Conservation (phyloP, 2,888 invertebrate species). For the Plemyria rubiginata region DNA sequence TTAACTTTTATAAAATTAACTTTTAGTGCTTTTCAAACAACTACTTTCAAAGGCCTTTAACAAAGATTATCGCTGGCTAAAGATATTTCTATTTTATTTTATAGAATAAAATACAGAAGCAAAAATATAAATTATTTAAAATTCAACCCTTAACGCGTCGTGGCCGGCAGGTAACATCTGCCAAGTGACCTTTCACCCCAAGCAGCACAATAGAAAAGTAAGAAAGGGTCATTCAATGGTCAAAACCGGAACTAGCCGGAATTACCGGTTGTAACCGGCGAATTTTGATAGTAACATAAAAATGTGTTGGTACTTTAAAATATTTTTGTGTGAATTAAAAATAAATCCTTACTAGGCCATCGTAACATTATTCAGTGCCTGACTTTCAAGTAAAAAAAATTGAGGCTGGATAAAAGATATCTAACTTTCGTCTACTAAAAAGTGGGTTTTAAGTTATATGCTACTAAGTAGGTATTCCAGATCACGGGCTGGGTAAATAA, state of each 20-base stretch:
- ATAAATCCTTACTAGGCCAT: too few relatives aligned
- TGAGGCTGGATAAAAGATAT: too few relatives aligned
- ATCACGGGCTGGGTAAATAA: too few relatives aligned
- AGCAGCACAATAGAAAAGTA: slow-evolving; percentile 58
- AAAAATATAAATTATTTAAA: slow-evolving; percentile 14
- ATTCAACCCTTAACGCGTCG: slow-evolving; percentile 24
- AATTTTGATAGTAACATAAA: slow-evolving; percentile 30
- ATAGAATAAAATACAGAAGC: slow-evolving; percentile 9
- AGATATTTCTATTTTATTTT: neutral
- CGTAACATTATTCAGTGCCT: too few relatives aligned
- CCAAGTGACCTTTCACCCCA: slow-evolving; percentile 60
- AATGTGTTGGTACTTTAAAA: slow-evolving; percentile 1
- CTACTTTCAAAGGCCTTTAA: too few relatives aligned
- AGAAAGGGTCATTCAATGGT: slow-evolving; percentile 75
- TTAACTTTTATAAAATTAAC: too few relatives aligned
- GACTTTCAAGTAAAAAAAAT: too few relatives aligned
- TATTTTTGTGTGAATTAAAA: neutral
- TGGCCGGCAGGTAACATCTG: slow-evolving; percentile 60
- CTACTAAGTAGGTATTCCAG: too few relatives aligned
- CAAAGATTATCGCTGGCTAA: too few relatives aligned
- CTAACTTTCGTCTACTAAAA: too few relatives aligned
- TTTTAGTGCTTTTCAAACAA: too few relatives aligned
- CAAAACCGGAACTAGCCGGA: slow-evolving; percentile 68
- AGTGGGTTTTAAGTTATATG: too few relatives aligned
- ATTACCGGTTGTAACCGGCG: slow-evolving; percentile 54